Conservation (phyloP, 2,797 vertebrate genomes). For the Dermochelys coriacea region DNA sequence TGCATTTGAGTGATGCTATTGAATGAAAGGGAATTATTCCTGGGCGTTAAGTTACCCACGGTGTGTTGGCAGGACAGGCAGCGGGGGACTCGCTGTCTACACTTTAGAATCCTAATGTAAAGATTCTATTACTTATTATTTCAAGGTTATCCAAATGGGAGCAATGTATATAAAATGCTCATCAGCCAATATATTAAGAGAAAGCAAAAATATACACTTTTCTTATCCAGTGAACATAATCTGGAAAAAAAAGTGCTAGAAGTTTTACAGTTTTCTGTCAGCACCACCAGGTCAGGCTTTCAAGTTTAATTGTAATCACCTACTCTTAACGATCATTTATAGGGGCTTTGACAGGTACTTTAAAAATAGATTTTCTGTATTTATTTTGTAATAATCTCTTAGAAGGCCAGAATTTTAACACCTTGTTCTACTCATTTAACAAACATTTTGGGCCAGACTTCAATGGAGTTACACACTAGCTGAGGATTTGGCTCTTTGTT, state of each 20-base stretch:
- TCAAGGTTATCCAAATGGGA: not conserved
- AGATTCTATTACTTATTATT: not conserved
- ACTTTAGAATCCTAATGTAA: not conserved
- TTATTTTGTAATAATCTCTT: not conserved
- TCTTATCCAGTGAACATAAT: not conserved
- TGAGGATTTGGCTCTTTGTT: not conserved
- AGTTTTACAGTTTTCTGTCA: not conserved
- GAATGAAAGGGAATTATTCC: accelerated
- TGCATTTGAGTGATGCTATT: not conserved
- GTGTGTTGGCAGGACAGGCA: not conserved
- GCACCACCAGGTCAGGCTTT: not conserved
- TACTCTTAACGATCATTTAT: not conserved
- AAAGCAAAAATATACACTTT: not conserved
- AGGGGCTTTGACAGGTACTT: not conserved
- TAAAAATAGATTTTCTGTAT: not conserved
- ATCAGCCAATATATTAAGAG: not conserved
- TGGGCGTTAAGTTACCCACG: accelerated
- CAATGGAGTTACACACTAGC: not conserved
- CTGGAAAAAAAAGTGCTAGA: not conserved
- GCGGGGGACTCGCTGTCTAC: not conserved
- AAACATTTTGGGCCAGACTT: not conserved
- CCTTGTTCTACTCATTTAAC: not conserved
- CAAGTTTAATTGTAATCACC: not conserved
- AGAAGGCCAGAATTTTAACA: accelerated
- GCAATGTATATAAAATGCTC: not conserved